Evolutionary conservation across 2,888 invertebrate species (phyloP).

Genomic region (Hylaea fasciaria): DNA sequence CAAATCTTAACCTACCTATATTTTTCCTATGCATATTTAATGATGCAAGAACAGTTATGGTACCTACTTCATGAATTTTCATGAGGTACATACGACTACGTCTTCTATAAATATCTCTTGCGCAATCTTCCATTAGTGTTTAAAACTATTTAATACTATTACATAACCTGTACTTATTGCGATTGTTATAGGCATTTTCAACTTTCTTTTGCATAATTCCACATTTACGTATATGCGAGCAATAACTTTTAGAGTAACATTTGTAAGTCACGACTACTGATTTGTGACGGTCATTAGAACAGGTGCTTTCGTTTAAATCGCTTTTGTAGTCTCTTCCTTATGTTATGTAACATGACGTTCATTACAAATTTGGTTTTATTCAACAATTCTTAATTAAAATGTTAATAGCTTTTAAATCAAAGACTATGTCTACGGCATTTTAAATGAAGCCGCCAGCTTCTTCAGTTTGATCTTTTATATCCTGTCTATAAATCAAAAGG

Average conservation of each 20-base stretch:
- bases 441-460: slow-evolving; percentile 3
- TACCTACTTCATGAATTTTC: slow-evolving; percentile 13
- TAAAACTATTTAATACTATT: slow-evolving; percentile 25
- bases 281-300: slow-evolving; percentile 48
- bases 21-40: background rate
- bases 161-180: slow-evolving; percentile 13
- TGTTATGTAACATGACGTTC: slow-evolving; percentile 21
- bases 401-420: slow-evolving; percentile 11
- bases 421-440: slow-evolving; percentile 1
- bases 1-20: background rate
- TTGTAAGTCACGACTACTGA: slow-evolving; percentile 50
- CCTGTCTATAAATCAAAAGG: slow-evolving; percentile 13
- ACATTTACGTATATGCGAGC: slow-evolving; percentile 31
- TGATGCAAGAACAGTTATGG: background rate
- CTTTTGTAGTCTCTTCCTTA: slow-evolving; percentile 43
- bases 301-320: slow-evolving; percentile 59
- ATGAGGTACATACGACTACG: slow-evolving; percentile 9
- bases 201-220: slow-evolving; percentile 33
- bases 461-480: slow-evolving; percentile 16
- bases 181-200: slow-evolving; percentile 19
- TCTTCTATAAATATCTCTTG: slow-evolving; percentile 11
- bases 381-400: slow-evolving; percentile 13
- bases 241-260: slow-evolving; percentile 49
- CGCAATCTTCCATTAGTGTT: slow-evolving; percentile 25
- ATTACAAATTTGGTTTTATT: slow-evolving; percentile 6